These are phyloP conservation scores for Patella pellucida DNA, from an alignment of 2,888 invertebrate species.

Conservation along the genomic window DNA sequence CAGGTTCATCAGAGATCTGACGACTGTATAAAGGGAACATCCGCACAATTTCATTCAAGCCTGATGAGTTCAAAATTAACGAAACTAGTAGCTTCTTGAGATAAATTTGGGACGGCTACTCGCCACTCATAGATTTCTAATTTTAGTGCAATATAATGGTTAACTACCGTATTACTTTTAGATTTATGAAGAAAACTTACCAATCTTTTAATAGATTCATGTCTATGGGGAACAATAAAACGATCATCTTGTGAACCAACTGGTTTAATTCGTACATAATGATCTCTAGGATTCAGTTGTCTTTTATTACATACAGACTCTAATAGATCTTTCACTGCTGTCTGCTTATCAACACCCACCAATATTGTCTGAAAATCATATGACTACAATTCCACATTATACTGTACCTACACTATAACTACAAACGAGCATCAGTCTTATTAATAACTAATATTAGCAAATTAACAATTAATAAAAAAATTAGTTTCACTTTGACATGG, in stretches of 20 bases:
- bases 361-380: constrained; percentile 58
- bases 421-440: no score
- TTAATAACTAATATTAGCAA: no score
- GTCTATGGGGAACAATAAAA: constrained; percentile 94
- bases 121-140: no score
- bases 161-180: neutral
- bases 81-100: no score
- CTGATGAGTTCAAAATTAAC: no score
- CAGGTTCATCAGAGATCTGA: no score
- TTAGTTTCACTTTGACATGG: no score
- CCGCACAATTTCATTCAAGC: no score
- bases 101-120: no score
- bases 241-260: constrained; percentile 88
- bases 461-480: no score
- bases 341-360: constrained; percentile 71
- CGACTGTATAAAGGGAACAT: no score
- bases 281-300: constrained; percentile 93
- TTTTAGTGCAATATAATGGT: no score
- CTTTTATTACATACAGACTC: constrained; percentile 92
- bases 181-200: constrained; percentile 35
- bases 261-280: constrained; percentile 88
- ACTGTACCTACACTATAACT: neutral
- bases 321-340: constrained; percentile 96
- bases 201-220: constrained; percentile 90
- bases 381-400: constrained; percentile 34